Percentiles rank a stretch among this genome's conserved stretches.
Conservation (phyloP, 2,113 vertebrate genomes). For the Hippocampus zosterae region DNA sequence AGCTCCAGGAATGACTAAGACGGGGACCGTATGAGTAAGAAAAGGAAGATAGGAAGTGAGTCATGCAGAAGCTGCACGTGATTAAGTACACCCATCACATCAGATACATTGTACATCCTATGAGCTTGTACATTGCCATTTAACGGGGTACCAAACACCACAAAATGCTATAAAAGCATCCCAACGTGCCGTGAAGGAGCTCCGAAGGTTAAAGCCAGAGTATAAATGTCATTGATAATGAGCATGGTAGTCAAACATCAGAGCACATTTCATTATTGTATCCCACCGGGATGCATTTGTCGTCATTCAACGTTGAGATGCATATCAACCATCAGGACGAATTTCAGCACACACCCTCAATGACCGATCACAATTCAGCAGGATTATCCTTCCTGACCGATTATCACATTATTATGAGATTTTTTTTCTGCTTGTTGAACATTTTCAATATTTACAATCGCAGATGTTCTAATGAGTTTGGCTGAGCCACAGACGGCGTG, state of each 20-base stretch:
- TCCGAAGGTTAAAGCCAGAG: background rate
- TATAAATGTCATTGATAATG: background rate
- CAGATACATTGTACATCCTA: background rate
- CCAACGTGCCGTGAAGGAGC: background rate
- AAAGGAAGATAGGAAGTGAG: background rate
- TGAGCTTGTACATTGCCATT: background rate
- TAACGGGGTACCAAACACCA: background rate
- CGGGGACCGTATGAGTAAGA: background rate
- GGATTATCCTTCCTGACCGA: no score
- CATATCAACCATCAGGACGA: no score
- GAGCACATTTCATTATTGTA: background rate
- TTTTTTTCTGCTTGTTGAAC: no score
- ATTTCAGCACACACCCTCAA: no score
- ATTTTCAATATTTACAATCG: no score
- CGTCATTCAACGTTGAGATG: background rate
- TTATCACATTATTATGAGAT: no score
- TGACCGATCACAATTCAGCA: no score
- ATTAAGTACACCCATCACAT: background rate
- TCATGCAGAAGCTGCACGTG: background rate
- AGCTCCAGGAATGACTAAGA: conserved; percentile 5
- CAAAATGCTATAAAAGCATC: background rate
- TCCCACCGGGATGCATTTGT: background rate
- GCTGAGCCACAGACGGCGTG: no score
- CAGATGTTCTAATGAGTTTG: no score
- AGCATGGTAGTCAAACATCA: background rate